These are phyloP conservation scores for Cylindroiulus punctatus DNA, from an alignment of 2,888 invertebrate species.

Conservation along the genomic window DNA sequence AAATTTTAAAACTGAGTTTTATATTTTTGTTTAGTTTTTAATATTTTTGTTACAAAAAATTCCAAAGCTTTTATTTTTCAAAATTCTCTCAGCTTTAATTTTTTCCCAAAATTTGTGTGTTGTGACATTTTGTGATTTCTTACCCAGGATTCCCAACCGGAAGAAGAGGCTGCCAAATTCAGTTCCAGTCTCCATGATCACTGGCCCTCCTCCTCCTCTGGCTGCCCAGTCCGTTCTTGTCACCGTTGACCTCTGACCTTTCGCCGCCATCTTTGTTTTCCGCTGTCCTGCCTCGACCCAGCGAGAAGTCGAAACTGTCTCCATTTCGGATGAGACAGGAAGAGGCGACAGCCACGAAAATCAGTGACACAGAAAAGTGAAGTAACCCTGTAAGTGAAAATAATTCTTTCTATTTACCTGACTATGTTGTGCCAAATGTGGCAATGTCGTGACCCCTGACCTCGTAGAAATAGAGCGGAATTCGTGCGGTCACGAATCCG, in stretches of 20 bases:
- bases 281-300: slow-evolving; percentile 28
- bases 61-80: too few species aligned
- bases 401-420: too few species aligned
- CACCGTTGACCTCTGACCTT: slow-evolving; percentile 31
- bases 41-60: too few species aligned
- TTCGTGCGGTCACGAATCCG: slow-evolving; percentile 90
- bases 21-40: too few species aligned
- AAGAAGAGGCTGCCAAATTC: slow-evolving; percentile 80
- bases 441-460: slow-evolving; percentile 64
- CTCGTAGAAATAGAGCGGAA: slow-evolving; percentile 92
- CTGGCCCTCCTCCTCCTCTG: slow-evolving; percentile 53
- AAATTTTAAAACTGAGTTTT: too few species aligned
- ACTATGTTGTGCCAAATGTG: too few species aligned
- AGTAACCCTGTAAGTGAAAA: slow-evolving; percentile 75
- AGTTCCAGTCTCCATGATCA: slow-evolving; percentile 56
- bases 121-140: too few species aligned
- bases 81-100: too few species aligned
- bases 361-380: slow-evolving; percentile 93
- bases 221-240: slow-evolving; percentile 7
- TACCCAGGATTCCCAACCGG: slow-evolving; percentile 92
- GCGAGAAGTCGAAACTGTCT: slow-evolving; percentile 48
- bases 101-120: too few species aligned
- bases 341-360: slow-evolving; percentile 74
- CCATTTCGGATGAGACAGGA: slow-evolving; percentile 55
- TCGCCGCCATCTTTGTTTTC: slow-evolving; percentile 13